These are phyloP conservation scores for Coptodon rendalli DNA, from an alignment of 2,113 vertebrate genomes.

Conservation along the genomic window DNA sequence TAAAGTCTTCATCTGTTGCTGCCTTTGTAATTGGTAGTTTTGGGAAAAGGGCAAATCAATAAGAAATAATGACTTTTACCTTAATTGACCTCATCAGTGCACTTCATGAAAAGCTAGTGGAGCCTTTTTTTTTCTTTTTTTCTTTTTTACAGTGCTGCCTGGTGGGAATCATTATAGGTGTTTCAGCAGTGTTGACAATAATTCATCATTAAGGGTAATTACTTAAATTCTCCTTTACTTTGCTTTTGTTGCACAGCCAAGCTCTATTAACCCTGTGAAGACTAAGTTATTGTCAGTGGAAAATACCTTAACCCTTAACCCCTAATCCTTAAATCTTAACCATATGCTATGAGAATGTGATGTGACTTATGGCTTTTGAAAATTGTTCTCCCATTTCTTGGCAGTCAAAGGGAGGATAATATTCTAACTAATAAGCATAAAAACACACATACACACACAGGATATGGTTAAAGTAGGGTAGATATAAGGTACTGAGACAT, in stretches of 20 bases:
- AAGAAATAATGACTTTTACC: conserved; percentile 27
- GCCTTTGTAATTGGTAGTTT: conserved; percentile 1
- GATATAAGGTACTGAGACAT: neutral
- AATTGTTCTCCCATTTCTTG: neutral
- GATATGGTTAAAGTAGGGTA: neutral
- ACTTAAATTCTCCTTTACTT: neutral
- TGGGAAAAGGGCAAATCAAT: conserved; percentile 8
- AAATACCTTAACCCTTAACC: neutral
- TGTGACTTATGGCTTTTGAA: neutral
- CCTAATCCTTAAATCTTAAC: neutral
- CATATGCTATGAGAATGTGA: neutral
- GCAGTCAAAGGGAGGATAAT: neutral
- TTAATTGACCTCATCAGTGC: conserved; percentile 4
- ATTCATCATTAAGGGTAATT: neutral
- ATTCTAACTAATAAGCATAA: neutral
- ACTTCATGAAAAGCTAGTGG: neutral
- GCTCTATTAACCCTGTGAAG: neutral
- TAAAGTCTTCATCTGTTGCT: neutral
- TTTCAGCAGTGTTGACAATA: neutral
- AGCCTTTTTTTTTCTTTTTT: neutral
- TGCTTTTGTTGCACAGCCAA: neutral
- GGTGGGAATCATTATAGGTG: neutral
- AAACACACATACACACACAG: neutral
- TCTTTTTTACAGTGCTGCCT: neutral
- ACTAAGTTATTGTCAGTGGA: neutral